Evolutionary conservation across 2,888 invertebrate genomes (phyloP).

Genomic region (Sinotaia quadrata): DNA sequence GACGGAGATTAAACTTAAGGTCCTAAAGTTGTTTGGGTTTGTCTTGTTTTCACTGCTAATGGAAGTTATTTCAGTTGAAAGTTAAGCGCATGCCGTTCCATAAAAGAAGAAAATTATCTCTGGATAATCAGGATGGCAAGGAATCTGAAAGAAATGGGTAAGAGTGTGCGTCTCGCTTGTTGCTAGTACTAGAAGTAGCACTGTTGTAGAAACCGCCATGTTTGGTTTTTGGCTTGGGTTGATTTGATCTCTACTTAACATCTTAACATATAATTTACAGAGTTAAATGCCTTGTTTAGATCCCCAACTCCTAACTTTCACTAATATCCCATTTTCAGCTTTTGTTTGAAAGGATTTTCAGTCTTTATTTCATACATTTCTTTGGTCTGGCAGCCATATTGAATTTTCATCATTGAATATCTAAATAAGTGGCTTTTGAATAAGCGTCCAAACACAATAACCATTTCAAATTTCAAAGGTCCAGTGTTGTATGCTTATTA

Average conservation of each 20-base stretch:
- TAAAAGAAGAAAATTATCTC: conserved; percentile 56
- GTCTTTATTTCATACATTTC: too few relatives aligned
- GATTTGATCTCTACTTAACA: neutral
- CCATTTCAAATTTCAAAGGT: too few relatives aligned
- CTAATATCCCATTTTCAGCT: too few relatives aligned
- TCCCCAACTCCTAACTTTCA: too few relatives aligned
- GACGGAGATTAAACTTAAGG: too few relatives aligned
- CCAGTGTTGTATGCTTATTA: too few relatives aligned
- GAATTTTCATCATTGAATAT: conserved; percentile 38
- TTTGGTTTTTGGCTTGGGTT: too few relatives aligned
- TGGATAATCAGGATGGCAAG: conserved; percentile 51
- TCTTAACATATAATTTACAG: neutral
- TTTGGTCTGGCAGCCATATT: conserved; percentile 53
- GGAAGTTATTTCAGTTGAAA: conserved; percentile 5
- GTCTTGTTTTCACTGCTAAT: too few relatives aligned
- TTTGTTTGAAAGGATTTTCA: too few relatives aligned
- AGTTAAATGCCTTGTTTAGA: too few relatives aligned
- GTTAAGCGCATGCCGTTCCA: conserved; percentile 53
- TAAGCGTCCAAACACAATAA: neutral
- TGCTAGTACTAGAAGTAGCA: neutral
- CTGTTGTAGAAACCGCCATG: conserved; percentile 45
- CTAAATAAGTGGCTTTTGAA: conserved; percentile 14
- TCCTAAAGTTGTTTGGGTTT: too few relatives aligned
- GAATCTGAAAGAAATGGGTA: conserved; percentile 49
- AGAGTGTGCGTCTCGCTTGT: conserved; percentile 5